Conservation (phyloP, 2,797 vertebrate species). For the Kryptolebias ocellatus region DNA sequence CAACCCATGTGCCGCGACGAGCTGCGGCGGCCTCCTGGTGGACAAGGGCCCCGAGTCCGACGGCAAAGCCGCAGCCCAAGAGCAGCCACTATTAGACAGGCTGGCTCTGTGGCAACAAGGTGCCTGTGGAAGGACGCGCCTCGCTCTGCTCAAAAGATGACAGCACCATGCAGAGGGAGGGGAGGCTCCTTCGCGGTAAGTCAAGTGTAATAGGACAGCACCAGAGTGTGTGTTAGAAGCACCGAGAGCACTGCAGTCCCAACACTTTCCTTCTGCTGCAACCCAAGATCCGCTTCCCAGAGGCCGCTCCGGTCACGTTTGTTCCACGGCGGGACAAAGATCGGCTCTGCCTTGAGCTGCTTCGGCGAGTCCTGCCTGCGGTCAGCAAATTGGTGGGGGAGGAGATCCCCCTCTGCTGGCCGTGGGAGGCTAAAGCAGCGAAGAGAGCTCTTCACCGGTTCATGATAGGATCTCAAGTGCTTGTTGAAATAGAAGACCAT, state of each 20-base stretch:
- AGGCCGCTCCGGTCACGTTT: constrained; percentile 46
- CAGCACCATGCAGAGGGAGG: constrained; percentile 76
- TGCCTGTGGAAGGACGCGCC: constrained; percentile 52
- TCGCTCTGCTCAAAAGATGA: constrained; percentile 67
- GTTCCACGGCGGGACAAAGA: constrained; percentile 27
- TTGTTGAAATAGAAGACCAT: constrained; percentile 49
- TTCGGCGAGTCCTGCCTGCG: constrained; percentile 9
- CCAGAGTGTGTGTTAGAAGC: constrained; percentile 69
- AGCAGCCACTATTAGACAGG: constrained; percentile 34
- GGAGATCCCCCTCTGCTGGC: constrained; percentile 54
- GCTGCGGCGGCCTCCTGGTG: constrained; percentile 36
- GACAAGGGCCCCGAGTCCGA: constrained; percentile 32
- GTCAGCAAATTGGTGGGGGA: constrained; percentile 17
- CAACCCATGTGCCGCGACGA: constrained; percentile 42
- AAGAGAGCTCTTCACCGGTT: constrained; percentile 37
- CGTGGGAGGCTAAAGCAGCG: constrained; percentile 44
- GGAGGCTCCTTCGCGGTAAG: constrained; percentile 58
- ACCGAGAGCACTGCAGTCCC: constrained; percentile 60
- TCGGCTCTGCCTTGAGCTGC: constrained; percentile 22
- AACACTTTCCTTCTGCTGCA: constrained; percentile 37
- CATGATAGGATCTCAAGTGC: constrained; percentile 49
- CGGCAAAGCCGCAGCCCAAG: constrained; percentile 28
- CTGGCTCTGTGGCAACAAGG: constrained; percentile 55
- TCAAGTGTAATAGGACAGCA: constrained; percentile 79
- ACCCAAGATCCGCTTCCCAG: constrained; percentile 12